phyloP scores from a whole-genome alignment of 2,113 vertebrate species.

The Sebastes schlegelii region DNA sequence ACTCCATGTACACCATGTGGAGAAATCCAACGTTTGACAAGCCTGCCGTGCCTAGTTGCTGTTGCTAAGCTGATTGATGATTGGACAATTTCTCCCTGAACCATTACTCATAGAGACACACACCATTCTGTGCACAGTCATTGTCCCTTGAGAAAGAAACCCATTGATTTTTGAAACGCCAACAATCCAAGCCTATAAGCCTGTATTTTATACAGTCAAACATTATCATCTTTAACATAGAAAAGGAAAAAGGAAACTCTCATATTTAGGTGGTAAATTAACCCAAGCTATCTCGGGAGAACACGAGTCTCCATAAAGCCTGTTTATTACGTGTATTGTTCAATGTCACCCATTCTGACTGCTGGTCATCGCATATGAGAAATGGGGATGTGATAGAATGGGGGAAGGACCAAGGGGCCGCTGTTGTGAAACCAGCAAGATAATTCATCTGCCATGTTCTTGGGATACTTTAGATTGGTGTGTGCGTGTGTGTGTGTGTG shows the following conservation, averaged over 20 bases:
- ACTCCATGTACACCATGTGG: too few relatives aligned
- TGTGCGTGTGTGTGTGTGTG: too few relatives aligned
- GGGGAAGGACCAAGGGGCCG: neutral
- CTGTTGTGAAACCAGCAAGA: neutral
- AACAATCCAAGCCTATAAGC: too few relatives aligned
- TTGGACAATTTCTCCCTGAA: neutral
- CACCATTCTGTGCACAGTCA: neutral
- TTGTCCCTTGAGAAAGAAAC: neutral
- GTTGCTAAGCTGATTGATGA: too few relatives aligned
- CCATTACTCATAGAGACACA: conserved; percentile 15
- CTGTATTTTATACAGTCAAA: too few relatives aligned
- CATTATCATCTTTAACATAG: too few relatives aligned
- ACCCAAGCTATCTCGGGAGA: neutral
- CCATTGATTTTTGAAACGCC: conserved; percentile 12
- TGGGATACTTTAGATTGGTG: neutral
- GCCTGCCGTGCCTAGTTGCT: too few relatives aligned
- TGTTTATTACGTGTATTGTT: conserved; percentile 33
- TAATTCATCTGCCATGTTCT: too few relatives aligned
- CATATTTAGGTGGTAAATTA: neutral
- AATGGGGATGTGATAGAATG: conserved; percentile 21
- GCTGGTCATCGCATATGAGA: conserved; percentile 27
- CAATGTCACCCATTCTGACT: conserved; percentile 38
- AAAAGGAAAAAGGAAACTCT: neutral
- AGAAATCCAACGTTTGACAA: too few relatives aligned
- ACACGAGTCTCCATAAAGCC: conserved; percentile 1